Conservation (phyloP, 2,113 vertebrate species). For the Ameiurus melas region DNA sequence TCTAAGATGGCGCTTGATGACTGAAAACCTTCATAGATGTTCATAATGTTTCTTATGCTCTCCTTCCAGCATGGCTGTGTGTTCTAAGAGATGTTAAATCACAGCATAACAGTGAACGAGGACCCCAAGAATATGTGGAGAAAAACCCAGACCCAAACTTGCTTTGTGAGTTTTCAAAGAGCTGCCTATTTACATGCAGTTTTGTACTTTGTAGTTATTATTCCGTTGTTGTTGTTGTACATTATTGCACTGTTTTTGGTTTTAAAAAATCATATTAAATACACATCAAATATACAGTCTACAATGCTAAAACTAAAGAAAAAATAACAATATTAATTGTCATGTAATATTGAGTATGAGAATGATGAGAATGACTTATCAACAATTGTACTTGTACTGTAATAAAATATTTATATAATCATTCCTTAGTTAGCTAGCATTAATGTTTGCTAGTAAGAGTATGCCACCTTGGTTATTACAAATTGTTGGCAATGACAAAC, state of each 20-base stretch:
- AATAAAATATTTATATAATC: neutral
- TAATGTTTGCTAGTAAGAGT: neutral
- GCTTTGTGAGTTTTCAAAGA: slow-evolving; percentile 80
- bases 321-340: neutral
- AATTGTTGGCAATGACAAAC: neutral
- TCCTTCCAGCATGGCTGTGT: slow-evolving; percentile 87
- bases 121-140: slow-evolving; percentile 96
- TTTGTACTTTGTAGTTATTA: neutral
- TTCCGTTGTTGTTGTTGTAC: neutral
- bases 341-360: neutral
- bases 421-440: neutral
- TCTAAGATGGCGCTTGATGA: neutral
- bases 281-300: neutral
- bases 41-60: neutral
- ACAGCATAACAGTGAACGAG: slow-evolving; percentile 87
- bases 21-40: neutral
- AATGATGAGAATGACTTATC: neutral
- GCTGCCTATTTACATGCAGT: neutral
- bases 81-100: slow-evolving; percentile 91
- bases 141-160: slow-evolving; percentile 94
- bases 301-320: neutral
- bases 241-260: neutral
- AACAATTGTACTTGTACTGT: neutral
- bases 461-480: neutral
- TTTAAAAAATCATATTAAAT: neutral